Evolutionary conservation across 2,888 invertebrate genomes (phyloP).

Genomic region (Scrobipalpa costella): DNA sequence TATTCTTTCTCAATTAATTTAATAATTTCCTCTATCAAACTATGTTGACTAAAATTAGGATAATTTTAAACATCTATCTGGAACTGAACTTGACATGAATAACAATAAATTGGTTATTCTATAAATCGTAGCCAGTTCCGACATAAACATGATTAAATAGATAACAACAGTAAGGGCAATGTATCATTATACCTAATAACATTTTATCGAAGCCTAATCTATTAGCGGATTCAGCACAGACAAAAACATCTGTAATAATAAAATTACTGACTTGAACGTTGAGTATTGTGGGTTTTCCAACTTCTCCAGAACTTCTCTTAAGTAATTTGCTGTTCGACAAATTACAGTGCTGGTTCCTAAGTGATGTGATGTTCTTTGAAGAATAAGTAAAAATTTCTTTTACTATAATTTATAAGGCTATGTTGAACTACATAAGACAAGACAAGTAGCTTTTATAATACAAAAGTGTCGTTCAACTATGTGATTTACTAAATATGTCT

Average conservation of each 20-base stretch:
- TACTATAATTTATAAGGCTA: too few relatives aligned
- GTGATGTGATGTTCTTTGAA: too few relatives aligned
- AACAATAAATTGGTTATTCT: neutral
- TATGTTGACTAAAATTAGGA: neutral
- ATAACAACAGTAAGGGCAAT: constrained; percentile 64
- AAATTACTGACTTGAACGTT: neutral
- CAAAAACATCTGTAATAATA: constrained; percentile 21
- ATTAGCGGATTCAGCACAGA: constrained; percentile 27
- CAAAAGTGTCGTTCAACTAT: too few relatives aligned
- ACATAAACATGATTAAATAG: constrained; percentile 32
- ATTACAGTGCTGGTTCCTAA: too few relatives aligned
- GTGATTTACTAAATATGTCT: neutral
- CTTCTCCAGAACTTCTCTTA: neutral
- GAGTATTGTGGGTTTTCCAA: neutral
- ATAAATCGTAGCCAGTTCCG: neutral
- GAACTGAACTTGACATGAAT: constrained; percentile 27
- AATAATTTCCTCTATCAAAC: neutral
- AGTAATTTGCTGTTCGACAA: neutral
- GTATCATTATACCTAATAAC: constrained; percentile 56
- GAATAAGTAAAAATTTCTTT: too few relatives aligned
- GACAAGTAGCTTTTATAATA: too few relatives aligned
- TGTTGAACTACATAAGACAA: too few relatives aligned
- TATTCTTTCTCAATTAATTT: neutral
- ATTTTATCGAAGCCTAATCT: constrained; percentile 56
- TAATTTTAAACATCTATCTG: neutral